Base-by-base conservation (phyloP, 2,888 invertebrate genomes). In the Epirrhoe tristata region DNA sequence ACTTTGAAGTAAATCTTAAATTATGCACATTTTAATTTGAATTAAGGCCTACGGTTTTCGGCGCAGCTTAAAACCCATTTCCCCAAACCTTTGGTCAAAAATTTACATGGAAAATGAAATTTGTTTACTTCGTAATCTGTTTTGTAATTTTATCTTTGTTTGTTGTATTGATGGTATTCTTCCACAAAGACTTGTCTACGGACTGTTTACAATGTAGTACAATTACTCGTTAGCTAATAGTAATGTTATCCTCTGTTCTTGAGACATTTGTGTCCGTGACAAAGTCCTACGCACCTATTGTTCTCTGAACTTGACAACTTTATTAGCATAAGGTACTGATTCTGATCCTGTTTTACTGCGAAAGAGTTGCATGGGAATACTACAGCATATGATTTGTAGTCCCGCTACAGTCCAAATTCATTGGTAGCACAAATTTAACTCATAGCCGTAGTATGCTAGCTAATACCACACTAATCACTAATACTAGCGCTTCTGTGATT, bases 251-350 rank as follows among this genome's bases (percentile, higher is more conserved):
- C 56, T 59, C 63, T 61, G 60, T 58, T 60, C 69, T 67, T 63
- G 67, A 67, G 69, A 63, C 58, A 70, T 66, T 68, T 48, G 46
- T 67, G 66, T 51, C 59, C 55, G 43, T 66, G 65, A 70, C 70
- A 70, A 74, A 72, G 53, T 60, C 74, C 74, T 70, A 73, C 73
- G 70, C 67, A 55, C 66, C 71, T 55, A 72, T 73, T 73, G 73
- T 73, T 66, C 65, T 63, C 55, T 71, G 69, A 71, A 72, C 66
- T 72, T 73, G 72, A 74, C 68, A 67, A 71, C 64, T 67, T 69
- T 58, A 67, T 75, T 72, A 66, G 57, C 71, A 70, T 73, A 43
- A 54, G 46, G 5, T 14, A 10, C 4, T 12, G 43, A 43, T 0
- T 43, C 24, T 48, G 16, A 12, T 43, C 53, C 3, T 34, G 31